Evolutionary conservation across 1,140 invertebrate genomes (phyloP).

Genomic region (Drosophila subpulchrella): DNA sequence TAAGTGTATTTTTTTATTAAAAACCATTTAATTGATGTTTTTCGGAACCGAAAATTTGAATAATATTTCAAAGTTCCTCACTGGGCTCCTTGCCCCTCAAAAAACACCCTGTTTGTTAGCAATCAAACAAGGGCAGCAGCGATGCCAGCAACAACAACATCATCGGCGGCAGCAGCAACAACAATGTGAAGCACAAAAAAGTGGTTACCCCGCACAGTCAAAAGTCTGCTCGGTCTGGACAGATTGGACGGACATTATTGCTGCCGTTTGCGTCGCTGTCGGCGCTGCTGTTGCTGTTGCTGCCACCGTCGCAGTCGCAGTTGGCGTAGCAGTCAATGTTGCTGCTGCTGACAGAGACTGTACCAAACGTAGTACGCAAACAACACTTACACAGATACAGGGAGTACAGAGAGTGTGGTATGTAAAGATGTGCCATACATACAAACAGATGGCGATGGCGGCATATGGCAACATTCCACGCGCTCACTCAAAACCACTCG

Average conservation of each 20-base stretch:
- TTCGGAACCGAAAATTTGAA: no score
- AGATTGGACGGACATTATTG: slow-evolving; percentile 72
- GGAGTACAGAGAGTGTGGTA: slow-evolving; percentile 43
- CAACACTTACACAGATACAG: slow-evolving; percentile 43
- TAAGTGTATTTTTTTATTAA: no score
- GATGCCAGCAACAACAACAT: slow-evolving; percentile 18
- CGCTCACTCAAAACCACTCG: slow-evolving; percentile 63
- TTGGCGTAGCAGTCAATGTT: slow-evolving; percentile 19
- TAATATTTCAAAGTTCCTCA: neutral
- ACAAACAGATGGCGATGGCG: slow-evolving; percentile 71
- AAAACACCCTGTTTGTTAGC: slow-evolving; percentile 67
- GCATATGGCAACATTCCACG: slow-evolving; percentile 78
- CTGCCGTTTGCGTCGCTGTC: slow-evolving; percentile 42
- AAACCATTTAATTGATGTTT: no score
- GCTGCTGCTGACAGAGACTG: slow-evolving; percentile 69
- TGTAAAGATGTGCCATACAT: slow-evolving; percentile 36
- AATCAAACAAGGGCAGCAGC: slow-evolving; percentile 72
- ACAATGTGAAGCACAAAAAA: slow-evolving; percentile 73
- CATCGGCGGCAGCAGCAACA: slow-evolving; percentile 47
- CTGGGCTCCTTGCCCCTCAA: neutral
- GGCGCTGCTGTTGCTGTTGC: slow-evolving; percentile 30
- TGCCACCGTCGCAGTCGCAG: slow-evolving; percentile 36
- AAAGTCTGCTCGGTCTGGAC: slow-evolving; percentile 79
- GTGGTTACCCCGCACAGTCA: slow-evolving; percentile 78
- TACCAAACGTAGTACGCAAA: slow-evolving; percentile 69